Base-by-base conservation (phyloP, 2,888 invertebrate genomes). In the Hypolimnas misippus region DNA sequence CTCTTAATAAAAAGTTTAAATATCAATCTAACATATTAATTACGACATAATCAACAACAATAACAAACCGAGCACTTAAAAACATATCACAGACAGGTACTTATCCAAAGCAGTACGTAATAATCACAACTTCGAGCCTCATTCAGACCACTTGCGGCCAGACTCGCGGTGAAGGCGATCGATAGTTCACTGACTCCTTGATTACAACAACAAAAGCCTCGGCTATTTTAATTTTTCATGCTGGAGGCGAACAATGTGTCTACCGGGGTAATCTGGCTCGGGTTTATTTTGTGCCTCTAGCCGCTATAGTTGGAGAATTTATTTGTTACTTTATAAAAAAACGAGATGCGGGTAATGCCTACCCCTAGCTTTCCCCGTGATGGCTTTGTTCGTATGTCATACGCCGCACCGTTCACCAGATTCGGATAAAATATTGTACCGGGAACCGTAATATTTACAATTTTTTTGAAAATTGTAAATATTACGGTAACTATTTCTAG, bases 101-200 rank as follows among this genome's bases (percentile, higher is more conserved):
- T n/a, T n/a, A n/a, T n/a, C n/a, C 31, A 40, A 3, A 38, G 4
- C 21, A 7, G 16, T 8, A 40, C 8, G 8, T 10, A 17, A 14
- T 7, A 25, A 31, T 42, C 16, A 46, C 10, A 12, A 6, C 25
- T 12, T 46, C n/a, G n/a, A 16, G n/a, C 46, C n/a, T n/a, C n/a
- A n/a, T n/a, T 46, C 46, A n/a, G 7, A 21, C 21, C 12, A 5
- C 33, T 3, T 8, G 10, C 14, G 42, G 17, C 46, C 46, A 46
- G 46, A 46, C 46, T 21, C n/a, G 21, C 46, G 46, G 21, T 25
- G 14, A 25, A 1, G n/a, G 12, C 62, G 66, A 64, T 67, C 66
- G 66, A 67, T 67, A 67, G 64, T 64, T 50, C 66, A 67, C 50
- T 58, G 64, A 64, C 64, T 67, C 54, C 62, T 46, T 58, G 55